These are phyloP conservation scores for Xanthia togata DNA, from an alignment of 2,888 invertebrate species.

Conservation along the genomic window DNA sequence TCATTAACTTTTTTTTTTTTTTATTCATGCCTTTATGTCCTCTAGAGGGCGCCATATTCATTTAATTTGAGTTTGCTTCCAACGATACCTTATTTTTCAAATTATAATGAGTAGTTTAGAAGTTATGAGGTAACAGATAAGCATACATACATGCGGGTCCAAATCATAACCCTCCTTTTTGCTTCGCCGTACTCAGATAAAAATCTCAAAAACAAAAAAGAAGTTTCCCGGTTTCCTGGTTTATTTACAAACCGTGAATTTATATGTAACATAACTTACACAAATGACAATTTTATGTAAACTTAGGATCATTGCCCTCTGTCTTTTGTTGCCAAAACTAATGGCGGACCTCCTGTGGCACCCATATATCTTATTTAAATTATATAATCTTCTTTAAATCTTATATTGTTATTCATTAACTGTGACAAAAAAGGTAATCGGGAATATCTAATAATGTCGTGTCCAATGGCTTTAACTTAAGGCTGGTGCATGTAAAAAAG, in stretches of 20 bases:
- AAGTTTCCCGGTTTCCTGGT: too few species aligned
- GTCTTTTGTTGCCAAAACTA: slow-evolving; percentile 45
- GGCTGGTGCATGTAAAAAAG: slow-evolving; percentile 43
- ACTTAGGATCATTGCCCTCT: slow-evolving; percentile 54
- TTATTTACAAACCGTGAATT: slow-evolving; percentile 5
- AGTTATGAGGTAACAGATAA: too few species aligned
- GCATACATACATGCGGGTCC: too few species aligned
- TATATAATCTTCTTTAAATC: slow-evolving; percentile 42
- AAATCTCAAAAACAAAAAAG: too few species aligned
- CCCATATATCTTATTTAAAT: slow-evolving; percentile 51
- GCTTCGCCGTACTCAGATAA: too few species aligned
- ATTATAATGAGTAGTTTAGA: too few species aligned
- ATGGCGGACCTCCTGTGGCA: slow-evolving; percentile 55
- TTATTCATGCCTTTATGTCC: too few species aligned
- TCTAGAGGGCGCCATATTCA: too few species aligned
- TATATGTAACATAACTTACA: slow-evolving; percentile 27
- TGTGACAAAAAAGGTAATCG: slow-evolving; percentile 50
- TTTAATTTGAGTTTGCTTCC: too few species aligned
- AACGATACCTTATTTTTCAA: too few species aligned
- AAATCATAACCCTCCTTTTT: too few species aligned
- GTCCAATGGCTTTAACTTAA: slow-evolving; percentile 43
- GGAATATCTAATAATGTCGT: slow-evolving; percentile 43
- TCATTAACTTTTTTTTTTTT: too few species aligned
- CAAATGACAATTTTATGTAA: slow-evolving; percentile 60
- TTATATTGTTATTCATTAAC: slow-evolving; percentile 44